Evolutionary conservation across 1,140 invertebrate genomes (phyloP).

Genomic region (Portunus trituberculatus): DNA sequence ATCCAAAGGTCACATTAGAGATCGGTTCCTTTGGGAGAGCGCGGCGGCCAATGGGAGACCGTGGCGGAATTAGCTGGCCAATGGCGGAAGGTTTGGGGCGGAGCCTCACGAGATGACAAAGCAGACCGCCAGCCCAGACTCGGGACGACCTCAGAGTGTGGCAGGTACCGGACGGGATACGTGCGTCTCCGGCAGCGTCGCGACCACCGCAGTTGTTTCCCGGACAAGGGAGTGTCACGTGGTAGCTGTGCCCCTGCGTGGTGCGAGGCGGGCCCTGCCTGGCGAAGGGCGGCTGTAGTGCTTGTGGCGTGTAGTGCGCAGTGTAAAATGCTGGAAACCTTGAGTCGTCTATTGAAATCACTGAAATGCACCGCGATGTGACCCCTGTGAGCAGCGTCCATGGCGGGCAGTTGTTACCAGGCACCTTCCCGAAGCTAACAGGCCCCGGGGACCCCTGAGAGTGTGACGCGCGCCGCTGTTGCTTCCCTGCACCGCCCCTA

Average conservation of each 20-base stretch:
- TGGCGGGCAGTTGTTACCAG: slow-evolving; percentile 25
- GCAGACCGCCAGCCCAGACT: slow-evolving; percentile 59
- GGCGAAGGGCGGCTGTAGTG: neutral
- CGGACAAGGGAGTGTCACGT: slow-evolving; percentile 47
- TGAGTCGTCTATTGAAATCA: slow-evolving; percentile 62
- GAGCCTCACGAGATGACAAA: slow-evolving; percentile 55
- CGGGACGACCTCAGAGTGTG: slow-evolving; percentile 65
- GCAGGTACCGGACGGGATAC: slow-evolving; percentile 46
- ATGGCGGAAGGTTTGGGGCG: slow-evolving; percentile 46
- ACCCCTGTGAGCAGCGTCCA: slow-evolving; percentile 29
- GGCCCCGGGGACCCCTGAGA: neutral
- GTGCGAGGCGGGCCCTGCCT: neutral
- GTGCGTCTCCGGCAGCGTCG: neutral
- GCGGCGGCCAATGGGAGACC: slow-evolving; percentile 25
- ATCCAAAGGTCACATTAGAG: slow-evolving; percentile 45
- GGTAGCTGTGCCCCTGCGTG: neutral
- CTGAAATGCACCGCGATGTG: slow-evolving; percentile 67
- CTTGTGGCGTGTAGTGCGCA: neutral
- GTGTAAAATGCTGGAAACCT: slow-evolving; percentile 66
- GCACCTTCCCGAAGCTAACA: slow-evolving; percentile 33
- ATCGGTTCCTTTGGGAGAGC: slow-evolving; percentile 66
- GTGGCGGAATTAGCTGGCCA: slow-evolving; percentile 56
- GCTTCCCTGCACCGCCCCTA: too few relatives aligned
- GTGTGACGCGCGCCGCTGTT: neutral
- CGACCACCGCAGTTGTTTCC: neutral